Evolutionary conservation across 2,113 vertebrate genomes (phyloP), one percentile per base, ranked within the genome.

Genomic region (Leucosticte australis): DNA sequence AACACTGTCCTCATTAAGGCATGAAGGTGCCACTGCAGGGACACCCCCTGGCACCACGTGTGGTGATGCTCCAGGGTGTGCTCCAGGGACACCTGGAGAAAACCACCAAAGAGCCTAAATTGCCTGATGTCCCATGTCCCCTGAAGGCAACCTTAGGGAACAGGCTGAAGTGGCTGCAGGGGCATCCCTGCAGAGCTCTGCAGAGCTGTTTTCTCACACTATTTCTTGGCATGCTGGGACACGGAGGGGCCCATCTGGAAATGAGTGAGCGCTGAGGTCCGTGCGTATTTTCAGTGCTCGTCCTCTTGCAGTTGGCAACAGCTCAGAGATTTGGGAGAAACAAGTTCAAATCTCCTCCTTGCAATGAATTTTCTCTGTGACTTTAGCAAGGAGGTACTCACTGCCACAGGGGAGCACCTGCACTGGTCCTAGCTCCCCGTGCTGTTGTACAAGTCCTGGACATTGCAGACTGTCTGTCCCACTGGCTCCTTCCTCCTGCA

Each of bases 181-280:
- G 33, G 23, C 13, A 21, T 79, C 20, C 23, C 71, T 81, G 33
- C 16, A 87, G 41, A 70, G 31, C 10, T 60, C 50, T 55, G 35
- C 15, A 76, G 15, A 35, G 5, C 23, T 92, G 18, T 49, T 65
- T 69, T 30, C n/a, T 35, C 44, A 24, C 26, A 44, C 3, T 31
- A 69, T 64, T 87, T 65, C 41, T 42, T 44, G 41, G 30, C 4
- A 1, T 14, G 4, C 5, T 44, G 52, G 47, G 6, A n/a, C 9
- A 20, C 24, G 12, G 14, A 62, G 17, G 6, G 1, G 0, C 3
- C 35, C 4, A 14, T 31, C 23, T 69, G 41, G 50, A 74, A 82
- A 53, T 0, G 4, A 69, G 9, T 4, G 35, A 84, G 10, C 33
- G 37, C 7, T 2, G 2, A 50, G 8, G 5, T 52, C 60, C 2